Evolutionary conservation across 2,888 invertebrate species (phyloP), one percentile per base, ranked within the genome.

Genomic region (Thera britannica): DNA sequence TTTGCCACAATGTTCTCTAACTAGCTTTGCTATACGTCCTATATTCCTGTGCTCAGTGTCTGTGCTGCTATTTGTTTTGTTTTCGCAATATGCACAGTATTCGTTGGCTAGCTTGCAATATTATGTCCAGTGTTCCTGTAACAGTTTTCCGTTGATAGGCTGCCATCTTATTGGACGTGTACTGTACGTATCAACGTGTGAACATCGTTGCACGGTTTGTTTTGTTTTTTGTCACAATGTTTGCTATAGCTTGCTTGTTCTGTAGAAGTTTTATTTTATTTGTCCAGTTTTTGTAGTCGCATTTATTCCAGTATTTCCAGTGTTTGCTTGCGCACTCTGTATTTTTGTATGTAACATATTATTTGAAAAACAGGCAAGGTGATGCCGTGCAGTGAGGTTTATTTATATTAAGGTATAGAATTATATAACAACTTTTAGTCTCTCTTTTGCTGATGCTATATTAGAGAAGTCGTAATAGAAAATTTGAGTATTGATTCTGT

Each of bases 101-200:
- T 46, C 9, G 34, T 58, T 55, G 56, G 58, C 57, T 67, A 61
- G 55, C 59, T 49, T 38, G 64, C 48, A 58, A 58, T 58, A 52
- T 23, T 23, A 41, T 2, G 46, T 55, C 4, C 41, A 41, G 9
- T n/a, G 35, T 46, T 54, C 52, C 60, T 38, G 60, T 52, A 60
- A 41, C 52, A 54, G 9, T 41, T 36, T 46, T 2, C 44, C 9
- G 7, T 9, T 38, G 38, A 5, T 6, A 38, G 38, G 6, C 38
- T 38, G 38, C 6, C 38, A 38, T 38, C 6, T 38, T 38, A 38
- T 38, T 38, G 6, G 38, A 38, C 38, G 6, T 38, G 38, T 38
- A 3, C 23, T 23, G n/a, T 41, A 3, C 5, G 41, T 3, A 3
- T 41, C 6, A 7, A 5, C 3, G 5, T 38, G 5, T 3, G 38